A percentile compares a stretch with the other conserved stretches of the same genome.
These are phyloP conservation scores for Ruditapes philippinarum DNA, from an alignment of 1,140 invertebrate species.

Conservation along the genomic window DNA sequence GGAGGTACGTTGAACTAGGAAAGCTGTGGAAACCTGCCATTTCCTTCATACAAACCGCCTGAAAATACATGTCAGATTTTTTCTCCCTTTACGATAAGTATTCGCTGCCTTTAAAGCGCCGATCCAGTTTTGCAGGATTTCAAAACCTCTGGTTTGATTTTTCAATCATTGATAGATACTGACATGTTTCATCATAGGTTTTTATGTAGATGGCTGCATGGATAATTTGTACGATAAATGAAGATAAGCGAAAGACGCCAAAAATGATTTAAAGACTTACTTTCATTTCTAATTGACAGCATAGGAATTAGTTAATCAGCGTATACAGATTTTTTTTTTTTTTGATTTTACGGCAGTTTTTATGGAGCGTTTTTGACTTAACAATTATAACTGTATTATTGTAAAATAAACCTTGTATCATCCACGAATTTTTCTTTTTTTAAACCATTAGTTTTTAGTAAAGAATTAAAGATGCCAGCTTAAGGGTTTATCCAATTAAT, in stretches of 20 bases:
- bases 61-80: slow-evolving; percentile 13
- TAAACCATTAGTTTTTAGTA: too few relatives aligned
- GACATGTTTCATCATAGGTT: neutral
- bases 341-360: too few relatives aligned
- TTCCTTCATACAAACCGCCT: neutral
- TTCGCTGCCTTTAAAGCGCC: neutral
- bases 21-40: neutral
- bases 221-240: slow-evolving; percentile 7
- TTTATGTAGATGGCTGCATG: slow-evolving; percentile 7
- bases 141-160: slow-evolving; percentile 18
- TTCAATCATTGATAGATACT: neutral
- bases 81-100: slow-evolving; percentile 13
- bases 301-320: neutral
- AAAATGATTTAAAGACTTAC: neutral
- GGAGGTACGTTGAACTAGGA: neutral
- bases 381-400: too few relatives aligned
- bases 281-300: slow-evolving; percentile 31
- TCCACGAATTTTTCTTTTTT: too few relatives aligned
- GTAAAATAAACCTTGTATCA: too few relatives aligned
- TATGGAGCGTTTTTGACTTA: too few relatives aligned
- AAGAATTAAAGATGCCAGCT: too few relatives aligned
- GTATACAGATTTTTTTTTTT: too few relatives aligned
- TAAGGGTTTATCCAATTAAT: too few relatives aligned
- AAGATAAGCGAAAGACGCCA: neutral
- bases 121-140: slow-evolving; percentile 1